Percentiles rank a stretch among this genome's conserved stretches.
Evolutionary conservation across 2,797 vertebrate species (phyloP).

Genomic region (Bryconaethiops microstoma): DNA sequence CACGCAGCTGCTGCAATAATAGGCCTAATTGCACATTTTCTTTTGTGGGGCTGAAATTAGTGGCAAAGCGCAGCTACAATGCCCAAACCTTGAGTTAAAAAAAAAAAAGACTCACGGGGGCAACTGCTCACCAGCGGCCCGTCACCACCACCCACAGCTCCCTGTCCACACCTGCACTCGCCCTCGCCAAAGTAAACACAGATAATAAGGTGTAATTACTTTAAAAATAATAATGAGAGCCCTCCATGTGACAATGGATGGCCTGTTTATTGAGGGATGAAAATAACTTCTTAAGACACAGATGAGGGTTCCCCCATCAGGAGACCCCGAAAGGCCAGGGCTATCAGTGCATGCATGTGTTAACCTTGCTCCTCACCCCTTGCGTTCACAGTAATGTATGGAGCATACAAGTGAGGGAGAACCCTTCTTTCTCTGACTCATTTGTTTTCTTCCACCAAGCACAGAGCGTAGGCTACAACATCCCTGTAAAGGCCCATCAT

Average conservation of each 20-base stretch:
- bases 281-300: slow-evolving; percentile 78
- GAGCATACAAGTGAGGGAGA: slow-evolving; percentile 22
- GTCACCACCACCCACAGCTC: slow-evolving; percentile 86
- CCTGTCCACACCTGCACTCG: slow-evolving; percentile 93
- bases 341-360: slow-evolving; percentile 56
- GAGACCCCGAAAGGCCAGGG: slow-evolving; percentile 69
- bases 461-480: neutral
- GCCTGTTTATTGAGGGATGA: slow-evolving; percentile 88
- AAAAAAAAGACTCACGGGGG: slow-evolving; percentile 83
- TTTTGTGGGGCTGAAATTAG: slow-evolving; percentile 93
- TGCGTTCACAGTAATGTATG: slow-evolving; percentile 7
- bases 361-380: slow-evolving; percentile 50
- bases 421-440: slow-evolving; percentile 21
- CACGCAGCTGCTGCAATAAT: slow-evolving; percentile 96
- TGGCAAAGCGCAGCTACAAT: slow-evolving; percentile 90
- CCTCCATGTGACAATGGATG: slow-evolving; percentile 86
- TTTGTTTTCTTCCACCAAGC: slow-evolving; percentile 32
- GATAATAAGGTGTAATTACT: slow-evolving; percentile 98
- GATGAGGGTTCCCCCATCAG: slow-evolving; percentile 73
- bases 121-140: slow-evolving; percentile 81
- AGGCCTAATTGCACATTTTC: slow-evolving; percentile 94
- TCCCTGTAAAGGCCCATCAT: slow-evolving; percentile 50
- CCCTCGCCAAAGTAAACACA: slow-evolving; percentile 95
- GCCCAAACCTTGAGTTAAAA: slow-evolving; percentile 80
- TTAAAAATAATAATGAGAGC: slow-evolving; percentile 90